These are phyloP conservation scores for Linnaemya vulpina DNA, from an alignment of 2,888 invertebrate species.

Conservation along the genomic window DNA sequence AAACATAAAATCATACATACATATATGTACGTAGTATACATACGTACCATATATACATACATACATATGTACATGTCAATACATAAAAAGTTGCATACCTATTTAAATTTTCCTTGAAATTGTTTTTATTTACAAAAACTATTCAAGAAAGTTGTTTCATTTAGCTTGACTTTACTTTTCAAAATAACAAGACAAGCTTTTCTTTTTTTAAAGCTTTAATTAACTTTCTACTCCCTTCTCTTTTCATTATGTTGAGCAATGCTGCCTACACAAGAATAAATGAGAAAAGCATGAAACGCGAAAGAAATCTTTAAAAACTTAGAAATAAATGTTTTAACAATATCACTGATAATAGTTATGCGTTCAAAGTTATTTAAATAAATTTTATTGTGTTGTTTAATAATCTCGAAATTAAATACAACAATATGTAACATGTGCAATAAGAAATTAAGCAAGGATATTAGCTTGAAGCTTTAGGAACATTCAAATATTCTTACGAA, in stretches of 20 bases:
- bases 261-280: background rate
- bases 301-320: too few relatives aligned
- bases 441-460: too few relatives aligned
- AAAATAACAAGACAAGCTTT: conserved; percentile 58
- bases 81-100: conserved; percentile 22
- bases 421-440: too few relatives aligned
- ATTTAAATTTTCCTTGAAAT: conserved; percentile 41
- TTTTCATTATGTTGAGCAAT: conserved; percentile 28
- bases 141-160: conserved; percentile 29
- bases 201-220: conserved; percentile 64
- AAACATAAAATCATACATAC: background rate
- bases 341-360: too few relatives aligned
- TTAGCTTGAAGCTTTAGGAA: too few relatives aligned
- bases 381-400: too few relatives aligned
- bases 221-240: conserved; percentile 66
- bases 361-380: too few relatives aligned
- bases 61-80: background rate
- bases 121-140: conserved; percentile 13
- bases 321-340: too few relatives aligned
- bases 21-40: conserved; percentile 3
- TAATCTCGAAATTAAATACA: too few relatives aligned
- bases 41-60: background rate
- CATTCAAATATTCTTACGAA: too few relatives aligned
- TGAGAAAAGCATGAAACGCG: background rate
- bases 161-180: conserved; percentile 25